Evolutionary conservation across 2,888 invertebrate genomes (phyloP).

Genomic region (Limulus polyphemus): DNA sequence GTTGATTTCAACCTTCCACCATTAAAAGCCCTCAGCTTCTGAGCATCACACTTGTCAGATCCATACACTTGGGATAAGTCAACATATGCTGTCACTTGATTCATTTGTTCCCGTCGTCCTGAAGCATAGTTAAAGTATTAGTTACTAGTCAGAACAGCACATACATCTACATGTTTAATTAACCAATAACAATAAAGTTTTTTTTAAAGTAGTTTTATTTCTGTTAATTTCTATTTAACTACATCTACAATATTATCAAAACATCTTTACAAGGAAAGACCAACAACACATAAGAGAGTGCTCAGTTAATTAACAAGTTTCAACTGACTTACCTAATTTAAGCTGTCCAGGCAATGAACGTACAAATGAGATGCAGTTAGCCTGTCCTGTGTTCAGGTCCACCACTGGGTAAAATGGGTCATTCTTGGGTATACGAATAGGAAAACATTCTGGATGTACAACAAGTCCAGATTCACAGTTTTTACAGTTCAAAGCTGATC

Average conservation of each 20-base stretch:
- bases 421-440: conserved; percentile 73
- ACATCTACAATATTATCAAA: too few relatives aligned
- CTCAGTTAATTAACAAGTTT: too few relatives aligned
- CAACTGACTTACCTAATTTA: conserved; percentile 45
- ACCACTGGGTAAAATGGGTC: conserved; percentile 62
- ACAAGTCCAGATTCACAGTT: conserved; percentile 73
- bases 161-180: too few relatives aligned
- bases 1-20: conserved; percentile 73
- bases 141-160: too few relatives aligned
- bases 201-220: too few relatives aligned
- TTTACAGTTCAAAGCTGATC: conserved; percentile 57
- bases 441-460: conserved; percentile 86
- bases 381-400: conserved; percentile 13
- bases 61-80: conserved; percentile 82
- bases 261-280: too few relatives aligned
- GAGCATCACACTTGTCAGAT: conserved; percentile 67
- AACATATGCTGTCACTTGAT: conserved; percentile 82
- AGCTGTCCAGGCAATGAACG: conserved; percentile 84
- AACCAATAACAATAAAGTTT: too few relatives aligned
- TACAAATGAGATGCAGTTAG: conserved; percentile 77
- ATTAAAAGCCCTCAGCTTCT: conserved; percentile 56
- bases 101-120: conserved; percentile 65
- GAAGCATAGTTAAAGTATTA: not conserved
- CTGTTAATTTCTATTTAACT: too few relatives aligned
- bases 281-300: too few relatives aligned